Conservation (phyloP, 2,888 invertebrate genomes). For the Drosophila tripunctata region DNA sequence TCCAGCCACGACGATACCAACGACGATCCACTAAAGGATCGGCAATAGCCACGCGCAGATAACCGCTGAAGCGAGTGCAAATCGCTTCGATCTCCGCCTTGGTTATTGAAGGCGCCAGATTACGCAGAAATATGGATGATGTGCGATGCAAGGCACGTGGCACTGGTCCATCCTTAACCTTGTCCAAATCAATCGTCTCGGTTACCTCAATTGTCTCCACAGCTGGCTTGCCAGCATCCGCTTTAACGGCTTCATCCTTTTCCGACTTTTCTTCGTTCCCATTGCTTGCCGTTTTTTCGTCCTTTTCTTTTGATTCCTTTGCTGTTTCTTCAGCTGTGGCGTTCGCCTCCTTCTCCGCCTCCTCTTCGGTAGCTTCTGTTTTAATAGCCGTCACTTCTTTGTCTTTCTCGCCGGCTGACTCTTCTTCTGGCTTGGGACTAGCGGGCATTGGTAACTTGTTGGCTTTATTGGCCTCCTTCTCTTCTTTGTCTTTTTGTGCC, state of each 20-base stretch:
- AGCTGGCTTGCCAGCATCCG: slow-evolving; percentile 55
- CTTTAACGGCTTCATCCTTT: neutral
- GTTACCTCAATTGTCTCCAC: slow-evolving; percentile 26
- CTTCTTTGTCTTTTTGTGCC: slow-evolving; percentile 45
- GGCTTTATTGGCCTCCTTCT: slow-evolving; percentile 21
- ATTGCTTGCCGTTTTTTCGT: slow-evolving; percentile 47
- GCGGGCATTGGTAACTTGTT: slow-evolving; percentile 20
- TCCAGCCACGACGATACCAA: slow-evolving; percentile 99
- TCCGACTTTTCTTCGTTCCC: slow-evolving; percentile 41
- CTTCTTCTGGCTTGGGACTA: slow-evolving; percentile 63
- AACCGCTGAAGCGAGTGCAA: slow-evolving; percentile 96
- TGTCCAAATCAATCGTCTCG: slow-evolving; percentile 85
- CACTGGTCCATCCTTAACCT: slow-evolving; percentile 84
- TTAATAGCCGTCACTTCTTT: slow-evolving; percentile 42
- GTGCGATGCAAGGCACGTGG: slow-evolving; percentile 95
- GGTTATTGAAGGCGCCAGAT: slow-evolving; percentile 97
- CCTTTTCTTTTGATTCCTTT: slow-evolving; percentile 32
- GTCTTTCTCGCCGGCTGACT: slow-evolving; percentile 21
- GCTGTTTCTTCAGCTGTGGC: neutral
- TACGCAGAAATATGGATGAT: slow-evolving; percentile 97
- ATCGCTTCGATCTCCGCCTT: slow-evolving; percentile 98
- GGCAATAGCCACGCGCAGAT: slow-evolving; percentile 96
- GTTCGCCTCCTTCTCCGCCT: slow-evolving; percentile 59
- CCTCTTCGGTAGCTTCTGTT: slow-evolving; percentile 33
- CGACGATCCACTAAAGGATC: slow-evolving; percentile 98